Conservation (phyloP, 2,888 invertebrate genomes). For the Priocnemis perturbator region DNA sequence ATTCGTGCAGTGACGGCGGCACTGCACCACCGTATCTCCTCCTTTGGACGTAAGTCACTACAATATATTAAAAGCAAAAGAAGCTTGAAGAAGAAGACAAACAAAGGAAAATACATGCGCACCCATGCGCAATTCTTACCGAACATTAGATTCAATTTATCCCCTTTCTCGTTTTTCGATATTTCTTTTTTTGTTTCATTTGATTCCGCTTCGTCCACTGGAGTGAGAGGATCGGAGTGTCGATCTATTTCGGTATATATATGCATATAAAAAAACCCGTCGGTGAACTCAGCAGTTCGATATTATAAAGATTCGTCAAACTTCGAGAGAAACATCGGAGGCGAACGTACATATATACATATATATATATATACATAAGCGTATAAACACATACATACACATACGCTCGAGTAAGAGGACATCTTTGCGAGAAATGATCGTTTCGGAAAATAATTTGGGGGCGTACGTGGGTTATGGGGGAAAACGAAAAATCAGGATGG, state of each 20-base stretch:
- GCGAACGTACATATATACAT: slow-evolving; percentile 30
- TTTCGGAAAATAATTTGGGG: too few relatives aligned
- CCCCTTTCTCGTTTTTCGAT: too few relatives aligned
- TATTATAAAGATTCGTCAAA: slow-evolving; percentile 49
- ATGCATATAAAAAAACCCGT: slow-evolving; percentile 36
- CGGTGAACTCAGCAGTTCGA: slow-evolving; percentile 61
- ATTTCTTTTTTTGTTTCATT: too few relatives aligned
- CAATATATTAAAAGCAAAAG: slow-evolving; percentile 14
- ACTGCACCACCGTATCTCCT: not conserved
- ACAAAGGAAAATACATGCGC: too few relatives aligned
- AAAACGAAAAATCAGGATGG: not conserved
- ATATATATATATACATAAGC: slow-evolving; percentile 45
- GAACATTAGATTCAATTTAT: too few relatives aligned
- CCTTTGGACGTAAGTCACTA: slow-evolving; percentile 20
- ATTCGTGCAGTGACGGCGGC: not conserved
- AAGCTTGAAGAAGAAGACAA: too few relatives aligned
- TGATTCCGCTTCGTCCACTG: slow-evolving; percentile 46
- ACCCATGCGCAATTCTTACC: too few relatives aligned
- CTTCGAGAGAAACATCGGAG: slow-evolving; percentile 43
- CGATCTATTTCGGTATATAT: slow-evolving; percentile 47
- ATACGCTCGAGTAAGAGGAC: slow-evolving; percentile 12
- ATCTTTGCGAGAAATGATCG: not conserved
- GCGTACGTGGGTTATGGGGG: not conserved
- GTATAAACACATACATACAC: slow-evolving; percentile 4
- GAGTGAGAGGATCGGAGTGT: slow-evolving; percentile 54